Evolutionary conservation across 2,888 invertebrate genomes (phyloP).

Genomic region (Melanophora roralis): DNA sequence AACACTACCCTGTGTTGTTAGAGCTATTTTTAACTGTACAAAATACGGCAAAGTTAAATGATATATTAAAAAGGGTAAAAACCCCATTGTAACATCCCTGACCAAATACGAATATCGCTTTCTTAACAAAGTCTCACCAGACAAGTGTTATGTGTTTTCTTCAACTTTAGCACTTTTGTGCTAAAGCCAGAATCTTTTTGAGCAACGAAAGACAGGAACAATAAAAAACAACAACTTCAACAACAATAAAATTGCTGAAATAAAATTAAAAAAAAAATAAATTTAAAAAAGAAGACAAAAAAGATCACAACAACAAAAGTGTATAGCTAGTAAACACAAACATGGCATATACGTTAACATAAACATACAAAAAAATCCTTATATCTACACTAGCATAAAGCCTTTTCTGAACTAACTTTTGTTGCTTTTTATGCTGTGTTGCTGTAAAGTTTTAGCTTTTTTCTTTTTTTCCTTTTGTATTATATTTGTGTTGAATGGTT

Average conservation of each 20-base stretch:
- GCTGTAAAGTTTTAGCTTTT: not conserved
- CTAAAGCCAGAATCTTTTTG: slow-evolving; percentile 42
- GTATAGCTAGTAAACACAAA: slow-evolving; percentile 61
- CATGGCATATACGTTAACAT: slow-evolving; percentile 48
- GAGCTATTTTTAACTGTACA: no score
- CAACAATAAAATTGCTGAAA: slow-evolving; percentile 50
- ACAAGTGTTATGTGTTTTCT: slow-evolving; percentile 55
- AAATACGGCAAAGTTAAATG: no score
- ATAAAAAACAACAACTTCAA: slow-evolving; percentile 31
- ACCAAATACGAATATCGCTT: not conserved
- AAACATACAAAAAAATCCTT: not conserved
- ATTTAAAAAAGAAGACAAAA: slow-evolving; percentile 2
- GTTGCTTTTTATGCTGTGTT: slow-evolving; percentile 23
- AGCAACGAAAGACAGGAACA: slow-evolving; percentile 28
- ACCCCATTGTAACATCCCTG: no score
- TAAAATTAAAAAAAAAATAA: slow-evolving; percentile 21
- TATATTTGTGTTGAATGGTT: slow-evolving; percentile 46
- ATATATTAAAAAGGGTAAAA: no score
- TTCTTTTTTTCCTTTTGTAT: not conserved
- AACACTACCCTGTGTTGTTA: no score
- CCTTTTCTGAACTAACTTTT: slow-evolving; percentile 42
- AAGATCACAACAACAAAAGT: slow-evolving; percentile 47
- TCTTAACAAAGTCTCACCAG: slow-evolving; percentile 1
- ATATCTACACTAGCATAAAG: slow-evolving; percentile 12
- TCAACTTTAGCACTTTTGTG: slow-evolving; percentile 55